These are phyloP conservation scores for Channa maculata DNA, from an alignment of 2,113 vertebrate genomes.

Conservation along the genomic window DNA sequence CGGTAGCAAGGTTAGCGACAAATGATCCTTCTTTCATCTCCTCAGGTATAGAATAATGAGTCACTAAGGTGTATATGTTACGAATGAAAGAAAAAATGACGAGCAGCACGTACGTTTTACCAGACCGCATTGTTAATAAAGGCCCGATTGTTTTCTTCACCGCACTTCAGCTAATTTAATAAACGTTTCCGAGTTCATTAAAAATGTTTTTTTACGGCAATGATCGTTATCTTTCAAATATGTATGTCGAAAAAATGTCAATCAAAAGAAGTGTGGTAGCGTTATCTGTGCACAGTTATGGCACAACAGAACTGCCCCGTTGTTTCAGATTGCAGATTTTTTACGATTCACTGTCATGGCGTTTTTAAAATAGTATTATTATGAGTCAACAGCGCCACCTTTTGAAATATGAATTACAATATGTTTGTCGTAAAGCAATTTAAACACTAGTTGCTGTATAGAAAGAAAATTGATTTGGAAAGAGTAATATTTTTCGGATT, in stretches of 20 bases:
- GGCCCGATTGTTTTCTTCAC: neutral
- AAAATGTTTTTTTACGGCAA: too few species aligned
- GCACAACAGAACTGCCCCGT: conserved; percentile 9
- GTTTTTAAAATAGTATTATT: fast-evolving
- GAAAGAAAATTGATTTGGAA: too few species aligned
- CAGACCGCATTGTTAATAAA: neutral
- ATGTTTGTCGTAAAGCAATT: neutral
- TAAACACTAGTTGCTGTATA: too few species aligned
- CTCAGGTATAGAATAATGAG: conserved; percentile 80
- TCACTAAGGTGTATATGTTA: conserved; percentile 9
- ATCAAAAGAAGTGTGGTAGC: too few species aligned
- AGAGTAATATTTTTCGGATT: too few species aligned
- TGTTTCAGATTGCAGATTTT: too few species aligned
- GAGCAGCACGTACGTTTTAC: conserved; percentile 30
- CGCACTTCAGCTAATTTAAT: too few species aligned
- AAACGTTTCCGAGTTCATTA: neutral
- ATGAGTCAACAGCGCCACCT: conserved; percentile 39
- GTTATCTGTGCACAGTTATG: conserved; percentile 1
- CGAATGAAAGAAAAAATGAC: neutral
- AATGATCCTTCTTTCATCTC: conserved; percentile 73
- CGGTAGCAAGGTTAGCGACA: conserved; percentile 81
- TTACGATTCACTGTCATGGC: neutral
- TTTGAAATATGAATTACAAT: neutral
- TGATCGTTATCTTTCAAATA: too few species aligned
- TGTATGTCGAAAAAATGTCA: too few species aligned